A percentile compares a stretch with the other conserved stretches of the same genome.
Conservation (phyloP, 2,888 invertebrate genomes). For the Cabera pusaria region DNA sequence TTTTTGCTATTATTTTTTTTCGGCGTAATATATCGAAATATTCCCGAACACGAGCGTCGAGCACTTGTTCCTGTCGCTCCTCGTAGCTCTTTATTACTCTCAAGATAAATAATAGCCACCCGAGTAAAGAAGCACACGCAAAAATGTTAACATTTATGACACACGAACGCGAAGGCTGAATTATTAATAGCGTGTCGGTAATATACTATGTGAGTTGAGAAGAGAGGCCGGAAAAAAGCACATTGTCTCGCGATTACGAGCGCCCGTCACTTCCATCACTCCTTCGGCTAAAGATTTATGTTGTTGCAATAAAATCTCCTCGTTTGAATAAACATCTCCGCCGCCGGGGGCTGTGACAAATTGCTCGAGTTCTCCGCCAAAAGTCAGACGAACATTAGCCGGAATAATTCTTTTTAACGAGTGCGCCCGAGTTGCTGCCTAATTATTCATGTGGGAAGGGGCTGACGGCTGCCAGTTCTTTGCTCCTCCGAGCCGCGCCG, state of each 20-base stretch:
- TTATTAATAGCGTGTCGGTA: conserved; percentile 40
- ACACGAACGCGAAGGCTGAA: conserved; percentile 35
- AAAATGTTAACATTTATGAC: conserved; percentile 37
- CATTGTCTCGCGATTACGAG: conserved; percentile 65
- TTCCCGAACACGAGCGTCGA: conserved; percentile 28
- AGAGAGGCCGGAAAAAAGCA: conserved; percentile 29
- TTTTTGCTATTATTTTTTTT: conserved; percentile 20
- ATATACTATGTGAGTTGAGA: conserved; percentile 26
- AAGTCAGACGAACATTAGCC: conserved; percentile 69
- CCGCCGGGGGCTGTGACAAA: conserved; percentile 69
- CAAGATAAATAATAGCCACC: conserved; percentile 32
- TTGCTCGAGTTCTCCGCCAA: conserved; percentile 66
- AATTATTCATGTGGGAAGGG: conserved; percentile 63
- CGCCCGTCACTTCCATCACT: conserved; percentile 66
- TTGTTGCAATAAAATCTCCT: conserved; percentile 78
- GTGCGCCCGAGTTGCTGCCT: conserved; percentile 54
- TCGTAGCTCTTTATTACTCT: conserved; percentile 30
- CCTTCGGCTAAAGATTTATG: conserved; percentile 69
- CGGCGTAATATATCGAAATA: conserved; percentile 17
- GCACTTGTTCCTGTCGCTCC: conserved; percentile 28
- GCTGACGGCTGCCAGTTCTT: conserved; percentile 34
- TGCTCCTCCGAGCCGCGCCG: conserved; percentile 12
- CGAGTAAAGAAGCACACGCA: conserved; percentile 28
- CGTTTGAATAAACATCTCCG: conserved; percentile 79
- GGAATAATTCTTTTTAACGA: conserved; percentile 73